Evolutionary conservation across 2,113 vertebrate species (phyloP).

Genomic region (Erpornis zantholeuca): DNA sequence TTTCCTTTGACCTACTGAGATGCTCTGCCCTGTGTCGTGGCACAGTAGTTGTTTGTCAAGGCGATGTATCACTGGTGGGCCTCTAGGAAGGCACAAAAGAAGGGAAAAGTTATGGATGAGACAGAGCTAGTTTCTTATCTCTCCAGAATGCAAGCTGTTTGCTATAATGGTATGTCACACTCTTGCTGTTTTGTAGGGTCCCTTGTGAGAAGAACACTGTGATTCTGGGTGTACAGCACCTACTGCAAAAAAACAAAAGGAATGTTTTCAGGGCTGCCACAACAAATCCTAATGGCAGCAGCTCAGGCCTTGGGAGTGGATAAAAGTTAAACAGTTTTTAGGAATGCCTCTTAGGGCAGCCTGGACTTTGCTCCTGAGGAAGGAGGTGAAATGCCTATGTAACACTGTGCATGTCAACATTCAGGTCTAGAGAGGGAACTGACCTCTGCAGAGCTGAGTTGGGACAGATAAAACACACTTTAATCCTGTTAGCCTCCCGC

Average conservation of each 20-base stretch:
- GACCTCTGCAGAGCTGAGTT: background rate
- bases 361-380: conserved; percentile 34
- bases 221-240: background rate
- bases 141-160: background rate
- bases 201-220: background rate
- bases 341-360: background rate
- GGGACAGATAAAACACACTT: background rate
- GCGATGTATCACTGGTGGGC: background rate
- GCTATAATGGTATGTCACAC: background rate
- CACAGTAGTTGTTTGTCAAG: background rate
- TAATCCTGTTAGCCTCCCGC: conserved; percentile 7
- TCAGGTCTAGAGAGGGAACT: background rate
- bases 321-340: background rate
- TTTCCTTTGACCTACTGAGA: background rate
- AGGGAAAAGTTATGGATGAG: background rate
- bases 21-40: background rate
- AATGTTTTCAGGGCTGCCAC: background rate
- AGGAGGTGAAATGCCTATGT: background rate
- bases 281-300: background rate
- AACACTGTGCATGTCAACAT: background rate
- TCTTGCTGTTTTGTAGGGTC: background rate
- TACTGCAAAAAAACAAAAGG: background rate
- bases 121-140: background rate
- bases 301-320: background rate
- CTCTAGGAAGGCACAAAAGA: background rate